These are phyloP conservation scores for Drosophila paranaensis DNA, from an alignment of 2,888 invertebrate species.

Conservation along the genomic window DNA sequence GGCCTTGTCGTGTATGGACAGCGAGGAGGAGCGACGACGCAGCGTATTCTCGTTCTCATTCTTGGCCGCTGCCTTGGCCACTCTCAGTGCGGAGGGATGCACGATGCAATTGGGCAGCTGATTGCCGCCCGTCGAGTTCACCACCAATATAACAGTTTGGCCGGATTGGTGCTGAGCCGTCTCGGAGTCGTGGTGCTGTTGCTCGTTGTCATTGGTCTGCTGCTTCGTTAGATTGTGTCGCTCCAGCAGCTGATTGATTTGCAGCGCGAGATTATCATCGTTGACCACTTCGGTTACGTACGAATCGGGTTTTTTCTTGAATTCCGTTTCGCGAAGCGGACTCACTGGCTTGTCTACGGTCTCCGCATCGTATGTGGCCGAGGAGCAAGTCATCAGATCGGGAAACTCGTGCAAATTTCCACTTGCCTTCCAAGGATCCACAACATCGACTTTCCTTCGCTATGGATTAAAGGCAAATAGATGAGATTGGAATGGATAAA, in stretches of 20 bases:
- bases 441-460: conserved; percentile 24
- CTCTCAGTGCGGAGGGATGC: conserved; percentile 19
- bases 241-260: conserved; percentile 58
- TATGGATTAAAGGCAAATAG: conserved; percentile 4
- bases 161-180: conserved; percentile 14
- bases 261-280: conserved; percentile 50
- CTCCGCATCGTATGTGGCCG: conserved; percentile 65
- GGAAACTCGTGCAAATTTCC: conserved; percentile 51
- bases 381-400: conserved; percentile 63
- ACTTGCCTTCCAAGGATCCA: conserved; percentile 2
- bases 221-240: conserved; percentile 53
- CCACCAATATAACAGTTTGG: conserved; percentile 57
- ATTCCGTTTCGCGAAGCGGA: conserved; percentile 8
- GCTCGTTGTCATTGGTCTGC: conserved; percentile 21
- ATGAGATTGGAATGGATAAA: background rate
- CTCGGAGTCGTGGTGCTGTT: conserved; percentile 6
- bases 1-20: conserved; percentile 66
- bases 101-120: conserved; percentile 41
- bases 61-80: background rate
- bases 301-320: conserved; percentile 23
- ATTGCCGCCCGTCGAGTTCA: conserved; percentile 42
- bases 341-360: conserved; percentile 15
- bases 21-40: conserved; percentile 61
- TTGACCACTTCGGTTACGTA: conserved; percentile 52
- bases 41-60: conserved; percentile 20